These are phyloP conservation scores for Cephus cinctus DNA, from an alignment of 1,140 invertebrate species.

Conservation along the genomic window DNA sequence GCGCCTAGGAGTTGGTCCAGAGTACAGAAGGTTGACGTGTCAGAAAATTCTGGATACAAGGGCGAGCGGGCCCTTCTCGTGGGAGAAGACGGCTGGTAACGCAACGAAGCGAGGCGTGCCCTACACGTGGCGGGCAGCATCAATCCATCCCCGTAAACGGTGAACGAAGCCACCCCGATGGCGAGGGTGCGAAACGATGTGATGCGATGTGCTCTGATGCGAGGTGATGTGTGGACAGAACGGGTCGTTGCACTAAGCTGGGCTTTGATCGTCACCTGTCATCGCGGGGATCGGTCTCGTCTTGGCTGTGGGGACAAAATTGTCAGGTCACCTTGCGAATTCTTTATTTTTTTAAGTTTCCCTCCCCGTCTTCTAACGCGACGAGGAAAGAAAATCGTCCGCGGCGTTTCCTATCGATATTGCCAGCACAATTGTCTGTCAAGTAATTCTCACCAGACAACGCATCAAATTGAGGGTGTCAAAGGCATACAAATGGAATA, in stretches of 20 bases:
- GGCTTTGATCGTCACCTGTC: constrained; percentile 48
- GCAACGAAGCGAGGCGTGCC: constrained; percentile 52
- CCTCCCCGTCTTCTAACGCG: too few relatives aligned
- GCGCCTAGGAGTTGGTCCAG: too few relatives aligned
- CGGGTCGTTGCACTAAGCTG: constrained; percentile 47
- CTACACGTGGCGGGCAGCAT: constrained; percentile 51
- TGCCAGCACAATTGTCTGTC: too few relatives aligned
- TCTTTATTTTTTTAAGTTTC: not conserved
- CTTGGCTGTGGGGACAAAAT: not conserved
- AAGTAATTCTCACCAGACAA: too few relatives aligned
- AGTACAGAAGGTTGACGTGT: too few relatives aligned
- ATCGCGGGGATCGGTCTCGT: constrained; percentile 8
- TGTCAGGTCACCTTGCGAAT: not conserved
- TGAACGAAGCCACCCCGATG: constrained; percentile 35
- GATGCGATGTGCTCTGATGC: constrained; percentile 25
- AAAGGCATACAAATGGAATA: too few relatives aligned
- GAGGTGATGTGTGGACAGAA: constrained; percentile 44
- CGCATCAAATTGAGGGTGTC: too few relatives aligned
- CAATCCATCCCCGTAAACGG: constrained; percentile 54
- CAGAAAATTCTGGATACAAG: too few relatives aligned
- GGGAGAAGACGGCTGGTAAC: constrained; percentile 45
- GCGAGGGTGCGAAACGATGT: constrained; percentile 15
- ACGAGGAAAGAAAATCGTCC: too few relatives aligned
- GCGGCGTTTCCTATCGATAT: too few relatives aligned
- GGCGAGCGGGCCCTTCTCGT: not conserved